Evolutionary conservation across 2,888 invertebrate species (phyloP).

Genomic region (Cerceris rybyensis): DNA sequence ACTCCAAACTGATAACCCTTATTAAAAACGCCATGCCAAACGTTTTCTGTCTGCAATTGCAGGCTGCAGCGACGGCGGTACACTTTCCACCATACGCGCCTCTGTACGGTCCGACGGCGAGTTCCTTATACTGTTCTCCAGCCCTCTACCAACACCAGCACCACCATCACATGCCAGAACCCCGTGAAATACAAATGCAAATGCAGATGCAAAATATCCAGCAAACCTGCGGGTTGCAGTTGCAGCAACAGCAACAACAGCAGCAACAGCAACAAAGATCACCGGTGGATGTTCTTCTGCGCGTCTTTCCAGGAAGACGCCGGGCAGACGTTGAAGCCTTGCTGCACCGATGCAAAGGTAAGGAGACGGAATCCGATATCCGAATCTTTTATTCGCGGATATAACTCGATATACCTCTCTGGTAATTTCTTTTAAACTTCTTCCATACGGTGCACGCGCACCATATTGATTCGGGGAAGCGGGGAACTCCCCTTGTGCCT

Average conservation of each 20-base stretch:
- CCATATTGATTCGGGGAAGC: constrained; percentile 4
- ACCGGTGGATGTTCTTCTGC: constrained; percentile 93
- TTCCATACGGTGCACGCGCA: not conserved
- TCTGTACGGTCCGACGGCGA: constrained; percentile 78
- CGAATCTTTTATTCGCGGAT: constrained; percentile 22
- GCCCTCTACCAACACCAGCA: constrained; percentile 78
- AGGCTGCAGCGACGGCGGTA: constrained; percentile 76
- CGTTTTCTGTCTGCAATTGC: constrained; percentile 25
- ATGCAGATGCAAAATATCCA: constrained; percentile 79
- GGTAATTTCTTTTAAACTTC: constrained; percentile 15
- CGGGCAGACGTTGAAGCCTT: constrained; percentile 93
- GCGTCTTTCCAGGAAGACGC: constrained; percentile 94
- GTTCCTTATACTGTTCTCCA: constrained; percentile 77
- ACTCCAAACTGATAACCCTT: no score
- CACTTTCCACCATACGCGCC: constrained; percentile 78
- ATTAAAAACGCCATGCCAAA: not conserved
- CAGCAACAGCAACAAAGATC: constrained; percentile 83
- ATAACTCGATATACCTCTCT: constrained; percentile 28
- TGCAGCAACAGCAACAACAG: constrained; percentile 72
- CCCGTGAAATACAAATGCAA: constrained; percentile 78
- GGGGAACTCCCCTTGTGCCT: not conserved
- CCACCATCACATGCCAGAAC: constrained; percentile 76
- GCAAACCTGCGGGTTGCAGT: constrained; percentile 75
- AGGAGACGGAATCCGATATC: constrained; percentile 38
- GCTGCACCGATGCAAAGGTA: constrained; percentile 89